Conservation (phyloP, 2,113 vertebrate species). For the Tonatia bakeri region DNA sequence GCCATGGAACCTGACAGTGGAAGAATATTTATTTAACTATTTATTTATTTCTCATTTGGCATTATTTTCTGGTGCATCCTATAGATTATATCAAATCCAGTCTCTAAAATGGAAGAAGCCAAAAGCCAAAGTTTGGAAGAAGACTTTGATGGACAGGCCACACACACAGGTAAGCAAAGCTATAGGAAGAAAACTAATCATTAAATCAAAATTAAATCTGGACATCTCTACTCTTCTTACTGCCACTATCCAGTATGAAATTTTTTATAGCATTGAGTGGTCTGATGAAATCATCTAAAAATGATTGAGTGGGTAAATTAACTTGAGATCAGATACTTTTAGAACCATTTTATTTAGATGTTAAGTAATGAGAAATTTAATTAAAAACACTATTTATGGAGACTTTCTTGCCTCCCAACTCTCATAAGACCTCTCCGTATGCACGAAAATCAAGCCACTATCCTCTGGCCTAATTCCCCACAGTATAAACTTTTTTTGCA, state of each 20-base stretch:
- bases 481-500: neutral
- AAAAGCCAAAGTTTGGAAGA: slow-evolving; percentile 82
- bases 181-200: neutral
- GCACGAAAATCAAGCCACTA: neutral
- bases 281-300: slow-evolving; percentile 2
- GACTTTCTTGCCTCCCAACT: neutral
- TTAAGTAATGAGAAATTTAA: neutral
- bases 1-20: neutral
- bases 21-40: neutral
- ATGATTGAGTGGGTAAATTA: neutral
- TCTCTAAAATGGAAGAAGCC: slow-evolving; percentile 80
- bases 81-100: slow-evolving; percentile 53
- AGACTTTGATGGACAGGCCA: slow-evolving; percentile 87
- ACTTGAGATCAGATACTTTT: slow-evolving; percentile 12
- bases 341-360: neutral
- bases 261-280: neutral
- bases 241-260: neutral
- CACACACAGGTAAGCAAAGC: slow-evolving; percentile 90
- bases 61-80: slow-evolving; percentile 48
- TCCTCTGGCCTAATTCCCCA: neutral
- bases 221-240: neutral
- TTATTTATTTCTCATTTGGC: neutral
- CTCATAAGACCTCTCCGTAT: neutral
- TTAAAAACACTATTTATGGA: neutral
- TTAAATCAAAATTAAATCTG: neutral